These are phyloP conservation scores for Exephanes ischioxanthus DNA, from an alignment of 2,888 invertebrate species.

Conservation along the genomic window DNA sequence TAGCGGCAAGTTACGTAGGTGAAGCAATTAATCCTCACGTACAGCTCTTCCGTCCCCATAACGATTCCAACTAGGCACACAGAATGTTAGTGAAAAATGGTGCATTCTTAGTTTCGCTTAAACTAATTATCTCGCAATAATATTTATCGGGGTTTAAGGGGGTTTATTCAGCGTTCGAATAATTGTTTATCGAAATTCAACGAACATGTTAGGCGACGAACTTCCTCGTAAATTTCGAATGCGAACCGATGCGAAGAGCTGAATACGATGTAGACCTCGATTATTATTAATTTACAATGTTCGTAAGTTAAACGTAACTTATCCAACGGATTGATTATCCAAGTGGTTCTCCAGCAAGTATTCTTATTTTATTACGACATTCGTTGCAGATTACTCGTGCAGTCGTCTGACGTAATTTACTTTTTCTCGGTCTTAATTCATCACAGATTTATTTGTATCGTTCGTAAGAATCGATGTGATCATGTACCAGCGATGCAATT, in stretches of 20 bases:
- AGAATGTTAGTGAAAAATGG: constrained; percentile 34
- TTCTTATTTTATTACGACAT: not conserved
- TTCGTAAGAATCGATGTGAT: constrained; percentile 27
- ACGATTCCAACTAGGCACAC: constrained; percentile 57
- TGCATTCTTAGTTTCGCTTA: constrained; percentile 53
- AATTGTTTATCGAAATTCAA: constrained; percentile 25
- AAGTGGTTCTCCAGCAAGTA: constrained; percentile 3
- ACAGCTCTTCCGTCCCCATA: constrained; percentile 73
- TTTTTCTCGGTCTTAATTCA: not conserved
- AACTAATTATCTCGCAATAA: constrained; percentile 41
- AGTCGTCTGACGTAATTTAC: constrained; percentile 12
- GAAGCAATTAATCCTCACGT: constrained; percentile 70
- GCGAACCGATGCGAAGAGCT: constrained; percentile 46
- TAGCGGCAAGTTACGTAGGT: constrained; percentile 69
- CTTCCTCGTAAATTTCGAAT: constrained; percentile 16
- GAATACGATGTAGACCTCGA: constrained; percentile 16
- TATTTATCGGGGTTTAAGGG: constrained; percentile 17
- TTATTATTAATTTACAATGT: constrained; percentile 16
- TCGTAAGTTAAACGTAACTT: constrained; percentile 8
- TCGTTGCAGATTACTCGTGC: not conserved
- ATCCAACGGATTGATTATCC: not conserved
- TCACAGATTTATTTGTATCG: constrained; percentile 36
- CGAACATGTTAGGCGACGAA: not conserved
- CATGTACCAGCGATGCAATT: constrained; percentile 57
- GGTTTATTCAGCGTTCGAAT: constrained; percentile 17